Percentiles rank a stretch among this genome's conserved stretches.
phyloP scores from a whole-genome alignment of 2,888 invertebrate species.

The Bellardia pandia region DNA sequence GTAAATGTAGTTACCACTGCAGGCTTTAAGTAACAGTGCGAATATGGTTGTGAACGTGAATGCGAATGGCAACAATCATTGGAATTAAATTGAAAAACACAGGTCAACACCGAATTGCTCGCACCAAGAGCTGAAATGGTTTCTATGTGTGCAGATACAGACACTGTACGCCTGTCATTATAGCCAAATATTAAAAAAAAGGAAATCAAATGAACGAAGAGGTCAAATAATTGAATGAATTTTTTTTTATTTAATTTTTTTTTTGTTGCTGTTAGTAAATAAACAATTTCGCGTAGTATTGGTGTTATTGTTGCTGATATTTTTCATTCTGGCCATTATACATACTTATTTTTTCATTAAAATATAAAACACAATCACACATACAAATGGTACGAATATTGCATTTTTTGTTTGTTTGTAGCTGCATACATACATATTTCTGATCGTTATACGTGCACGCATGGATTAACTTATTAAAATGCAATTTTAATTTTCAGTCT shows the following conservation, averaged over 20 bases:
- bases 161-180: conserved; percentile 20
- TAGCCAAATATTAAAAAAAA: background rate
- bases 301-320: conserved; percentile 18
- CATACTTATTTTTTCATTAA: conserved; percentile 67
- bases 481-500: conserved; percentile 83
- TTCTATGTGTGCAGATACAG: conserved; percentile 3
- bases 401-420: background rate
- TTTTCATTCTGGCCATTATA: conserved; percentile 51
- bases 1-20: conserved; percentile 47
- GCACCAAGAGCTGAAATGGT: conserved; percentile 6
- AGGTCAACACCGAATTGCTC: conserved; percentile 17
- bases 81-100: conserved; percentile 65
- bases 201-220: conserved; percentile 31
- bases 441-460: conserved; percentile 76
- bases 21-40: conserved; percentile 34
- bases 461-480: conserved; percentile 84
- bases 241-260: conserved; percentile 16
- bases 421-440: conserved; percentile 44
- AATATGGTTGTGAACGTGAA: conserved; percentile 43
- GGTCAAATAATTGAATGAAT: conserved; percentile 69
- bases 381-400: background rate
- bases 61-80: conserved; percentile 62
- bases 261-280: conserved; percentile 59
- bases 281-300: conserved; percentile 59
- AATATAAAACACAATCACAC: conserved; percentile 38